Evolutionary conservation across 2,888 invertebrate genomes (phyloP).

Genomic region (Euproctis similis): DNA sequence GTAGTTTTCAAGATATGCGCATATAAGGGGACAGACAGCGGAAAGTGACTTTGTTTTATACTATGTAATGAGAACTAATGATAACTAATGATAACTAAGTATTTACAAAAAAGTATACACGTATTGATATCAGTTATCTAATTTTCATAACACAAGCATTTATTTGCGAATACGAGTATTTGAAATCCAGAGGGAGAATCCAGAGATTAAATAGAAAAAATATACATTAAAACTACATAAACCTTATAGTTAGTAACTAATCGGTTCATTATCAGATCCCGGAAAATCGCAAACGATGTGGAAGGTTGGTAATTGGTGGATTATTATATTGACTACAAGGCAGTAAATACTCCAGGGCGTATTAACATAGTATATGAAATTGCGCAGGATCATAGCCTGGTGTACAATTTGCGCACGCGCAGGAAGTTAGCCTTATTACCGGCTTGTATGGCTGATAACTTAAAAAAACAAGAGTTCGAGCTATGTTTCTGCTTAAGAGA

Average conservation of each 20-base stretch:
- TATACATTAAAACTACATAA: no score
- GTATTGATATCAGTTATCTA: no score
- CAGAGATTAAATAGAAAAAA: no score
- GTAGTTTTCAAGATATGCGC: no score
- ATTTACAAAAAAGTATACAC: no score
- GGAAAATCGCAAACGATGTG: constrained; percentile 7
- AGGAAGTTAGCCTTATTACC: constrained; percentile 33
- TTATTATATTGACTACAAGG: constrained; percentile 16
- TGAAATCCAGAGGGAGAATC: no score
- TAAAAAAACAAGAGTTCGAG: constrained; percentile 13
- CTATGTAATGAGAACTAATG: no score
- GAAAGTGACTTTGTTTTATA: no score
- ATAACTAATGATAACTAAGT: no score
- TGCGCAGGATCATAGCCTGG: constrained; percentile 25
- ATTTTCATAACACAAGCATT: no score
- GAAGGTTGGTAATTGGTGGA: constrained; percentile 22
- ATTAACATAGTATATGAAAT: constrained; percentile 33
- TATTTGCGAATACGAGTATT: no score
- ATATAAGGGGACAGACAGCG: no score
- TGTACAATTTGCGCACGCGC: constrained; percentile 33
- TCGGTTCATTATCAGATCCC: constrained; percentile 1
- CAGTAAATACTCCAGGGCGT: constrained; percentile 18
- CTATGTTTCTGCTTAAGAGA: constrained; percentile 2
- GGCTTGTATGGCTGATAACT: constrained; percentile 13
- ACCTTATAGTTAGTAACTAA: neutral